Evolutionary conservation across 1,140 invertebrate species (phyloP), one percentile per base, ranked within the genome.

Genomic region (Drosophila pandora): DNA sequence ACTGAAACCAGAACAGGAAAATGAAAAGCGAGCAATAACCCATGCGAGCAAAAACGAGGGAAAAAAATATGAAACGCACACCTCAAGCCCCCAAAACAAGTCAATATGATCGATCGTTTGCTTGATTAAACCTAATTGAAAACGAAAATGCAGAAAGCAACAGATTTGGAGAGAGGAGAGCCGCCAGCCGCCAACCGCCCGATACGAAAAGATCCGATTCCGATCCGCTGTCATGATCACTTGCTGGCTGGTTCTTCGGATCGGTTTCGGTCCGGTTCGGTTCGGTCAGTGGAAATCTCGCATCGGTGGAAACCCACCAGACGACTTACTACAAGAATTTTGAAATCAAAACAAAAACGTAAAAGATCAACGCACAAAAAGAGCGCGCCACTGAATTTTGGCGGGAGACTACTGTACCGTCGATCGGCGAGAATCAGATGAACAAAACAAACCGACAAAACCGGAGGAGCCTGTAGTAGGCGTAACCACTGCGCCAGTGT

Each of bases 261-360:
- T 56, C 41, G 34, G 60, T 43, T 39, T 34, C 64, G 63, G 64
- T 69, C 64, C 49, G 65, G 64, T 69, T 48, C 63, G 67, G 64
- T 69, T 68, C 63, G 67, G 67, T 69, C 65, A 68, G 65, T 67
- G 63, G 63, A 67, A 67, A 52, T 57, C 62, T 43, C 43, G 39
- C 25, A 67, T 68, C 50, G 52, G 57, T 69, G 74, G 67, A 69
- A 69, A 69, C 67, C 67, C 67, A 69, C 63, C 67, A 69, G 67
- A 69, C 67, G 67, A 70, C 61, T 76, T 76, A 76, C 73, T 76
- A 76, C 60, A 74, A 87, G 83, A 88, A 88, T 82, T 77, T 88
- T 82, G 79, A 88, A 88, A 88, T 88, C 83, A 88, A 88, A 88
- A 88, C 83, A 88, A 88, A 88, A 88, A 88, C 83, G 83, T 88